A percentile compares a stretch with the other conserved stretches of the same genome.
Conservation (phyloP, 2,888 invertebrate genomes). For the Drosophila anomelani region DNA sequence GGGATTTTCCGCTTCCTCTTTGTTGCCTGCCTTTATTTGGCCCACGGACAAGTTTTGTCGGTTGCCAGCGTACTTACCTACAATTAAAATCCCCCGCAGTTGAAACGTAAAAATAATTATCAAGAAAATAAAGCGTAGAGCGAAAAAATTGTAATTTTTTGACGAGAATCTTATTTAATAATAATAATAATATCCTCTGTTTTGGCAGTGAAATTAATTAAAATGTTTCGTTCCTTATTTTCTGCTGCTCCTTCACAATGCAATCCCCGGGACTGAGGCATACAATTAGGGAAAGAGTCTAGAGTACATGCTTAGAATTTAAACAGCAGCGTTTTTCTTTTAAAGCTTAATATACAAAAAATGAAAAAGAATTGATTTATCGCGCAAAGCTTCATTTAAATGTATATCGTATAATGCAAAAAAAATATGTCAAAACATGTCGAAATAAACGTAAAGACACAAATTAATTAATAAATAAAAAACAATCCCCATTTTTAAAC, state of each 20-base stretch:
- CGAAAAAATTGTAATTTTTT: conserved; percentile 36
- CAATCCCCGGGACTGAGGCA: conserved; percentile 6
- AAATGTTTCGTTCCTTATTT: conserved; percentile 51
- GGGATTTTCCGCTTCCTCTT: conserved; percentile 40
- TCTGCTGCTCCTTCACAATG: conserved; percentile 24
- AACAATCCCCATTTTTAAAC: conserved; percentile 54
- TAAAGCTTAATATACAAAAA: neutral
- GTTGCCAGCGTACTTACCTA: conserved; percentile 47
- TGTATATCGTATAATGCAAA: conserved; percentile 15
- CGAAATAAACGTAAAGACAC: conserved; percentile 27
- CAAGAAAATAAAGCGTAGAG: conserved; percentile 41
- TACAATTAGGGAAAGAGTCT: neutral
- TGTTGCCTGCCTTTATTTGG: conserved; percentile 43
- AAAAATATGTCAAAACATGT: conserved; percentile 34
- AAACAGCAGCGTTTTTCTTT: neutral
- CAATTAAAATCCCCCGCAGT: conserved; percentile 57
- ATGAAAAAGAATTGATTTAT: neutral
- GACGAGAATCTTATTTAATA: conserved; percentile 37
- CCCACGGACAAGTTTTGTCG: conserved; percentile 48
- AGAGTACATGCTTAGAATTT: conserved; percentile 9
- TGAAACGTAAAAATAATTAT: conserved; percentile 63
- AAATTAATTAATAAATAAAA: conserved; percentile 38
- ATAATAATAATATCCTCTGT: conserved; percentile 65
- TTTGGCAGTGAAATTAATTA: conserved; percentile 65
- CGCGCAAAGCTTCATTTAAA: neutral